phyloP scores from a whole-genome alignment of 1,140 invertebrate genomes.

The Neotoxoptera formosana region DNA sequence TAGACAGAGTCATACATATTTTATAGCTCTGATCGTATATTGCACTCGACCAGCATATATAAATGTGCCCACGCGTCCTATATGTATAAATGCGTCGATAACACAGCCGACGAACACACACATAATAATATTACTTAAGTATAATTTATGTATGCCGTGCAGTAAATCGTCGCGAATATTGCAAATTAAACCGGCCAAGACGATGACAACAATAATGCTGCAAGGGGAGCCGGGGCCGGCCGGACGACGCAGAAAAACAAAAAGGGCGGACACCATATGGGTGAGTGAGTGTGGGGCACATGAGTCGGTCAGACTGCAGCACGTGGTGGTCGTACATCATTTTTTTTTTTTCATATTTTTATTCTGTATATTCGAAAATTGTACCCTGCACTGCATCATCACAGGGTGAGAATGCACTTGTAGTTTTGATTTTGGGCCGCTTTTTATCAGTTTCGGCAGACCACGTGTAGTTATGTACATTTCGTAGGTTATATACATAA shows the following conservation, averaged over 20 bases:
- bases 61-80: background rate
- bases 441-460: background rate
- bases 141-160: background rate
- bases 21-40: background rate
- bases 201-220: background rate
- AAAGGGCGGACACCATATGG: background rate
- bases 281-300: background rate
- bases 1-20: background rate
- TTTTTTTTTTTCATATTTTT: background rate
- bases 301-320: background rate
- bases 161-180: background rate
- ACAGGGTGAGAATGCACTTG: background rate
- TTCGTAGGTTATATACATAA: too few species aligned
- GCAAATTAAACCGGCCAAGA: background rate
- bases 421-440: background rate
- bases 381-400: background rate
- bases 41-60: background rate
- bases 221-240: too few species aligned
- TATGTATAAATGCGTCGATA: background rate
- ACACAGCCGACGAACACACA: background rate
- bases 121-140: background rate
- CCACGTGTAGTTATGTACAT: background rate
- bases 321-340: background rate
- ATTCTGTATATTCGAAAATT: background rate
- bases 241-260: background rate